These are phyloP conservation scores for Agraylea sexmaculata DNA, from an alignment of 1,140 invertebrate genomes.

Conservation along the genomic window DNA sequence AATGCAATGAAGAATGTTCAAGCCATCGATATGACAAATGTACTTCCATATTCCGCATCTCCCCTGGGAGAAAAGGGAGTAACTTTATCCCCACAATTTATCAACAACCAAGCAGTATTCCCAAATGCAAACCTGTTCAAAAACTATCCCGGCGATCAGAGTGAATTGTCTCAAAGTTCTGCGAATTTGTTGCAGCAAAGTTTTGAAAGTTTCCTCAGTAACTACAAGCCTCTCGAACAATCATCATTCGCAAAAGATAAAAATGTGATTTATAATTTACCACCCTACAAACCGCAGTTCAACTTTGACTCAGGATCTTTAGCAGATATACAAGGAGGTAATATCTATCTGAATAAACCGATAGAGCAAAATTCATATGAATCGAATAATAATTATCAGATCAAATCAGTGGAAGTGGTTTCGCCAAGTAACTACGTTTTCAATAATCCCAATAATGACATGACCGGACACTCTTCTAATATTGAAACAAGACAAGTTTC, in stretches of 20 bases:
- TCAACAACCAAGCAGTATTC: background rate
- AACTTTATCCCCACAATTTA: constrained; percentile 11
- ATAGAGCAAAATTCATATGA: constrained; percentile 12
- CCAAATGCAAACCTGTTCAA: constrained; percentile 6
- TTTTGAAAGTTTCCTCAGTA: constrained; percentile 11
- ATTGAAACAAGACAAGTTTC: constrained; percentile 12
- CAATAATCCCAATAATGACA: constrained; percentile 8
- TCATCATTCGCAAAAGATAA: constrained; percentile 16
- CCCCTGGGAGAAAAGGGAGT: constrained; percentile 12
- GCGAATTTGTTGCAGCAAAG: constrained; percentile 15
- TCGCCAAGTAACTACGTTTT: background rate
- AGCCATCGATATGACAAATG: constrained; percentile 35
- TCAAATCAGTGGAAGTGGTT: constrained; percentile 5
- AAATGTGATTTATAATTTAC: constrained; percentile 14
- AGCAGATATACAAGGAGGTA: too few species aligned
- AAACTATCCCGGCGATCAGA: constrained; percentile 14
- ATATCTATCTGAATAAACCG: constrained; percentile 14
- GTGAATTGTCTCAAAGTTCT: constrained; percentile 5
- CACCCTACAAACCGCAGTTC: constrained; percentile 9
- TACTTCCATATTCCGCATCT: constrained; percentile 27
- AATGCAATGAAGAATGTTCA: constrained; percentile 39
- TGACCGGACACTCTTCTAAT: constrained; percentile 20
- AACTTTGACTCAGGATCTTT: too few species aligned
- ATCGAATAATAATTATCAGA: constrained; percentile 12
- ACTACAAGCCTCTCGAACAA: constrained; percentile 18